phyloP scores from a whole-genome alignment of 2,888 invertebrate species.

The Spisula subtruncata region DNA sequence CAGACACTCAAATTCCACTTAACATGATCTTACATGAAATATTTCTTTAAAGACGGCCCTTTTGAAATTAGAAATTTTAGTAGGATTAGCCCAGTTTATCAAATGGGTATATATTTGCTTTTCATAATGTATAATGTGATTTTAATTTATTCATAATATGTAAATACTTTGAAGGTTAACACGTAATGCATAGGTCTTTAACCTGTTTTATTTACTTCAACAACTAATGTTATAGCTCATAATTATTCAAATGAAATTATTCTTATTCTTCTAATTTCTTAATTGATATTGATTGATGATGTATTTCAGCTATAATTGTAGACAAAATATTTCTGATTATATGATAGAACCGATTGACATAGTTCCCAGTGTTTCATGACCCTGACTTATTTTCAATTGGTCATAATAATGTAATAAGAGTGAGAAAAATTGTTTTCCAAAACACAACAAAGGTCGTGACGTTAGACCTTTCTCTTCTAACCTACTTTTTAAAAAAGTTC shows the following conservation, averaged over 20 bases:
- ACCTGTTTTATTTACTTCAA: neutral
- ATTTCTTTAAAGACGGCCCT: neutral
- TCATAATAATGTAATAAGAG: neutral
- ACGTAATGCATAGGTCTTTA: neutral
- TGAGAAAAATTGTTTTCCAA: neutral
- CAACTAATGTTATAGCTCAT: neutral
- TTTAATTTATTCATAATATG: constrained; percentile 18
- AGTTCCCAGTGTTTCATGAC: no score
- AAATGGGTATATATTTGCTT: neutral
- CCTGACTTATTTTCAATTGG: neutral
- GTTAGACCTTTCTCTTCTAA: no score
- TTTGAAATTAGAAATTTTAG: constrained; percentile 27
- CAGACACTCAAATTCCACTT: neutral
- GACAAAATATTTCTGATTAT: neutral
- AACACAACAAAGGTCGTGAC: no score
- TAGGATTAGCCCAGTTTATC: constrained; percentile 13
- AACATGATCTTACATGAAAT: constrained; percentile 27
- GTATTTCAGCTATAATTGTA: neutral
- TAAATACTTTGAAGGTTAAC: neutral
- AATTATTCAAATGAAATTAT: neutral
- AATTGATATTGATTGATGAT: neutral
- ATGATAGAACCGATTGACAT: no score
- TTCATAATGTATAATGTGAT: constrained; percentile 19
- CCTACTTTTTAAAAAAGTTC: no score
- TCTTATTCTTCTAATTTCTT: neutral